These are phyloP conservation scores for Nesospiza acunhae DNA, from an alignment of 2,113 vertebrate species.

Conservation along the genomic window DNA sequence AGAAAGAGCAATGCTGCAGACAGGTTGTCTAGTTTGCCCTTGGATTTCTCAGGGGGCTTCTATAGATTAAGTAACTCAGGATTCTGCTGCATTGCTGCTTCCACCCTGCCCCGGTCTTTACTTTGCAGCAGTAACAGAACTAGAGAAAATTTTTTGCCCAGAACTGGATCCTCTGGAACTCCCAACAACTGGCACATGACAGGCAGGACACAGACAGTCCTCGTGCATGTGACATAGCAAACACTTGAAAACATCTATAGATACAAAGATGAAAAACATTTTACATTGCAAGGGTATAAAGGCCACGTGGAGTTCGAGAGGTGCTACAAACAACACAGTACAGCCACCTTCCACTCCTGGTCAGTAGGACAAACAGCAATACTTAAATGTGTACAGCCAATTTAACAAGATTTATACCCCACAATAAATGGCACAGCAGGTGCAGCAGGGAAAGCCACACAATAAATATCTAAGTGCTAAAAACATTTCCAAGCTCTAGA, in stretches of 20 bases:
- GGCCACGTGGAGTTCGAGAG: background rate
- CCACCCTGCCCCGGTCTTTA: accelerated
- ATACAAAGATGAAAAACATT: background rate
- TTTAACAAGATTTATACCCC: background rate
- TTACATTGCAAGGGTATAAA: background rate
- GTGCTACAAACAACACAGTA: background rate
- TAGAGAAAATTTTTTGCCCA: background rate
- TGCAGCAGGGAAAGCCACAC: background rate
- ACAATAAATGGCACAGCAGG: background rate
- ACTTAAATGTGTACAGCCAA: background rate
- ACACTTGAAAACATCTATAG: background rate
- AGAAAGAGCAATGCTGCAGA: background rate
- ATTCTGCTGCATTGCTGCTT: background rate
- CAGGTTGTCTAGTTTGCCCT: background rate
- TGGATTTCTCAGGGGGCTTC: background rate
- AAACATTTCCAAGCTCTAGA: background rate
- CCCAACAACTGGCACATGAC: background rate
- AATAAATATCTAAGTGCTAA: background rate
- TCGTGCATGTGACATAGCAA: background rate
- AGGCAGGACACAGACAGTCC: background rate
- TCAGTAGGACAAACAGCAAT: background rate
- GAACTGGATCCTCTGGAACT: background rate
- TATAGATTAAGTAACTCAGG: background rate
- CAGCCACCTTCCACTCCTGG: background rate
- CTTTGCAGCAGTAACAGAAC: background rate